phyloP scores from a whole-genome alignment of 2,888 invertebrate genomes.

The Acrobasis consociella region DNA sequence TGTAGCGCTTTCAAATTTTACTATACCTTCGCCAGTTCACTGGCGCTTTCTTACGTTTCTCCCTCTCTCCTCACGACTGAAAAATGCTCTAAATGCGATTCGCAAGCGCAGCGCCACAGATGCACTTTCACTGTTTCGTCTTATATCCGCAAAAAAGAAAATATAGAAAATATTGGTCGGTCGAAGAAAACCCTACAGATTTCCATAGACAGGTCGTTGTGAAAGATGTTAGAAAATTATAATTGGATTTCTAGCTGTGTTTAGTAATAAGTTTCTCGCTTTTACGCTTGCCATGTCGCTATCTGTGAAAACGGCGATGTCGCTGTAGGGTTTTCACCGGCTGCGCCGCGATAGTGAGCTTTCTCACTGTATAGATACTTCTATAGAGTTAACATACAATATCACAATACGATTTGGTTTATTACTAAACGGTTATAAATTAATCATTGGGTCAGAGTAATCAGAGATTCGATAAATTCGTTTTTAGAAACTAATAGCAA shows the following conservation, averaged over 20 bases:
- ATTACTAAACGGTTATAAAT: background rate
- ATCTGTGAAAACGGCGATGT: constrained; percentile 24
- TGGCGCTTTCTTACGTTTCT: constrained; percentile 78
- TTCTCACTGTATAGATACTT: constrained; percentile 54
- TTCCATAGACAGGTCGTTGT: constrained; percentile 16
- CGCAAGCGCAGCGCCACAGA: constrained; percentile 57
- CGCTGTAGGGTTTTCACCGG: constrained; percentile 68
- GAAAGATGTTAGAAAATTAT: constrained; percentile 21
- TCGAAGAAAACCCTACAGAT: constrained; percentile 10
- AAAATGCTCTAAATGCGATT: constrained; percentile 74
- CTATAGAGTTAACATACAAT: constrained; percentile 43
- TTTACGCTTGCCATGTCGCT: constrained; percentile 14
- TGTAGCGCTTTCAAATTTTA: constrained; percentile 82
- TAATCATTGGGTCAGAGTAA: background rate
- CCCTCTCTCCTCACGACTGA: constrained; percentile 71
- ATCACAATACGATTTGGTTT: constrained; percentile 12
- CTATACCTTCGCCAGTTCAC: constrained; percentile 70
- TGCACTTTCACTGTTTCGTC: constrained; percentile 76
- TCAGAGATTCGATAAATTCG: too few species aligned
- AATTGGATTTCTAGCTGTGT: constrained; percentile 20
- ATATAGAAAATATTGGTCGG: constrained; percentile 20
- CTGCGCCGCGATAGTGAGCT: constrained; percentile 57
- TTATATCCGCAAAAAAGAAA: constrained; percentile 42
- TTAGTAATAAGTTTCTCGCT: constrained; percentile 22
- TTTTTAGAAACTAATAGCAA: too few species aligned